Conservation (phyloP, 2,888 invertebrate genomes). For the Trilocha varians region DNA sequence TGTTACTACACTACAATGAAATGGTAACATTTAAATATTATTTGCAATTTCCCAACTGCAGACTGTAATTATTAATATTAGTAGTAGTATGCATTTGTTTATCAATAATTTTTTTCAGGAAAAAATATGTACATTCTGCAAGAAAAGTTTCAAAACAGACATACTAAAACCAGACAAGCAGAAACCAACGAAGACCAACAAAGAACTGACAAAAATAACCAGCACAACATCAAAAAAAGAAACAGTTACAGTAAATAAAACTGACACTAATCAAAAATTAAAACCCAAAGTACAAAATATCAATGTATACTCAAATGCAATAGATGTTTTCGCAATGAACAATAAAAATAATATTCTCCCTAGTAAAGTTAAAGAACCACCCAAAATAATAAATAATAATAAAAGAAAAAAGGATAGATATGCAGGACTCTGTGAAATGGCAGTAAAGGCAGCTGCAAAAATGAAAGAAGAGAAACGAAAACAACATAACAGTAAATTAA, state of each 20-base stretch:
- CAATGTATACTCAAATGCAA: slow-evolving; percentile 48
- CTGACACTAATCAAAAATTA: background rate
- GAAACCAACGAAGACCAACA: slow-evolving; percentile 5
- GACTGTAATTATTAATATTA: too few species aligned
- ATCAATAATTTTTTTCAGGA: slow-evolving; percentile 38
- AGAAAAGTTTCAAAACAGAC: slow-evolving; percentile 25
- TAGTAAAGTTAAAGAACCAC: slow-evolving; percentile 23
- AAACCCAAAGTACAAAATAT: slow-evolving; percentile 11
- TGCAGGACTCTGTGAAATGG: slow-evolving; percentile 57
- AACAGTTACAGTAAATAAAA: slow-evolving; percentile 4
- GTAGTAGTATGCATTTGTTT: too few species aligned
- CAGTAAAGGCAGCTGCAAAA: slow-evolving; percentile 51
- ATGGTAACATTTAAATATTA: slow-evolving; percentile 42
- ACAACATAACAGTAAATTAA: slow-evolving; percentile 36
- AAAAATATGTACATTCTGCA: slow-evolving; percentile 48
- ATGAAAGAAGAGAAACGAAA: slow-evolving; percentile 33
- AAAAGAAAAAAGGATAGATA: slow-evolving; percentile 62
- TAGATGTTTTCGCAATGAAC: slow-evolving; percentile 47
- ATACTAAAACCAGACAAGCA: slow-evolving; percentile 29
- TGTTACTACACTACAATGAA: slow-evolving; percentile 36
- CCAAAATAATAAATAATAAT: slow-evolving; percentile 54
- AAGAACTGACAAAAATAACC: slow-evolving; percentile 5
- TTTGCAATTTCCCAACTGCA: too few species aligned
- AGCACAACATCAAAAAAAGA: slow-evolving; percentile 5
- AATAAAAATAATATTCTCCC: slow-evolving; percentile 43